Base-by-base conservation (phyloP, 2,888 invertebrate species). In the Tenthredo scrophulariae region DNA sequence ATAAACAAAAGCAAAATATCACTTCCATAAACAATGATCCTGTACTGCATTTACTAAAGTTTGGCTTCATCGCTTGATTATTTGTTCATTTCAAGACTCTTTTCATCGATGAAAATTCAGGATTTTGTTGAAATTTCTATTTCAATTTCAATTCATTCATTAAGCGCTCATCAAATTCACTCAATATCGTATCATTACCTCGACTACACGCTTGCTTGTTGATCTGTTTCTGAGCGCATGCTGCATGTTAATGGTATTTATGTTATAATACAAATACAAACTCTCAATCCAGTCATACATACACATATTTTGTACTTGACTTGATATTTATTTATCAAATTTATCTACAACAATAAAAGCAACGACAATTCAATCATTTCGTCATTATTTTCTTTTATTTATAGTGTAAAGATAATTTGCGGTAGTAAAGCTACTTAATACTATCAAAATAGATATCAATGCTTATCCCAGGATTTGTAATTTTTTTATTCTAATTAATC, bases 361-460 rank as follows among this genome's bases (percentile, higher is more conserved):
- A 29, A 40, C 7, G 18, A 58, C 40, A 58, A 79, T 29, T 54
- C 50, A 79, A 79, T 37, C 18, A 58, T 9, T 37, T 77, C 18
- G n/a, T 79, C 33, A 79, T n/a, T 9, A 54, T 54, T 79, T 79
- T 33, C 29, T 58, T 79, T 33, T 43, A 79, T 79, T 79, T 79
- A 29, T 54, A 58, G 10, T 40, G 6, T 22, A 15, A 18, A 75
- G 26, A 15, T 75, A 26, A 26, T 37, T 15, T 26, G 10, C 15
- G n/a, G 13, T 26, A 7, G 26, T 43, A 18, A 46, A 43, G 0
- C 46, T 26, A 13, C 37, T 37, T 1, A 18, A 13, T 37, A 43
- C 3, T 74, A 18, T 43, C 22, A 43, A 7, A 22, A 10, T 70
- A n/a, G 6, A 18, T 18, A 18, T 18, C 0, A 6, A 50, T 50